phyloP scores from a whole-genome alignment of 35 echinoderm and acorn worm genomes.

The Apostichopus japonicus region DNA sequence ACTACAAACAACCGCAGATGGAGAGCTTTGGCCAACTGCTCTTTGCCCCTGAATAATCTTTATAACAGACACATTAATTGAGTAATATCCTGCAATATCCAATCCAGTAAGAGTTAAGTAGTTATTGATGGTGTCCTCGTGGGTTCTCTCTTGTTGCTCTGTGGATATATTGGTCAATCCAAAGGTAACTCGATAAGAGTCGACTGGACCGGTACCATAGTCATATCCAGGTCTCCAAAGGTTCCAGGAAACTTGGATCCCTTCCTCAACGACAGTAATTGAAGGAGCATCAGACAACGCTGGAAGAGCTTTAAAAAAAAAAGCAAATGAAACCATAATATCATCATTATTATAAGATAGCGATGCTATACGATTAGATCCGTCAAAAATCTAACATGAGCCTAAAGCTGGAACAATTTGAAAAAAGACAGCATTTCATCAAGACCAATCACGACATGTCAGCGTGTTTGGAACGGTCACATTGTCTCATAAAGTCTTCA shows the following conservation, averaged over 20 bases:
- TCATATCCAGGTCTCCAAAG: constrained; percentile 2
- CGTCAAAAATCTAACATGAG: no score
- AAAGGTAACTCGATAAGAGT: neutral
- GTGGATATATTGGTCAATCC: neutral
- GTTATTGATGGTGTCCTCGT: neutral
- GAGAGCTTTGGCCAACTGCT: neutral
- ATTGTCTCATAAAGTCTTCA: no score
- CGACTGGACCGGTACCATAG: constrained; percentile 15
- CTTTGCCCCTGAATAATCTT: neutral
- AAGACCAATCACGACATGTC: no score
- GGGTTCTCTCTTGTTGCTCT: neutral
- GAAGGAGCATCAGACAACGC: neutral
- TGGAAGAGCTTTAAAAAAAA: constrained; percentile 9
- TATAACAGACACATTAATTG: neutral
- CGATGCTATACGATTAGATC: no score
- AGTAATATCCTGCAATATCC: neutral
- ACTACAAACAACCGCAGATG: neutral
- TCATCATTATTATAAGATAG: no score
- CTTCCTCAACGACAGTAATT: neutral
- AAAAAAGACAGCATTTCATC: no score
- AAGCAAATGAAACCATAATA: neutral
- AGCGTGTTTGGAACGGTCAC: no score
- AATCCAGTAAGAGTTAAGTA: neutral
- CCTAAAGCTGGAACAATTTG: no score
- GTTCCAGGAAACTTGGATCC: neutral